Percentiles rank a stretch among this genome's conserved stretches.
phyloP scores from a whole-genome alignment of 2,888 invertebrate genomes.

The Pristionchus mayeri region DNA sequence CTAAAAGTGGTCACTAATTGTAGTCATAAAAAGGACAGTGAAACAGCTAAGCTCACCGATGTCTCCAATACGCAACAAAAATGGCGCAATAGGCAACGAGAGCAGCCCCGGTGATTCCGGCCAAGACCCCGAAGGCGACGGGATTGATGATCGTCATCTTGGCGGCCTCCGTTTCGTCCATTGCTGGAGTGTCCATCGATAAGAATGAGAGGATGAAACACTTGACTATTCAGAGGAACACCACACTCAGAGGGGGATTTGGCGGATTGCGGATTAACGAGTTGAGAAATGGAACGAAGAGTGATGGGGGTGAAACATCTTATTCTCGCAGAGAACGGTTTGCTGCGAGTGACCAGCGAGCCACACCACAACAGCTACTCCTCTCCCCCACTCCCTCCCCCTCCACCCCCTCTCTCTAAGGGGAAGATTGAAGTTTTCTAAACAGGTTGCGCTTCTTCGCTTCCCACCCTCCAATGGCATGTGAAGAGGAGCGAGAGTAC shows the following conservation, averaged over 20 bases:
- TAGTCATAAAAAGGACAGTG: too few species aligned
- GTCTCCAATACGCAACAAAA: conserved; percentile 8
- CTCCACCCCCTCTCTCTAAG: neutral
- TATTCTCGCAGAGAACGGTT: neutral
- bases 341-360: neutral
- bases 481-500: neutral
- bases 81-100: neutral
- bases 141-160: conserved; percentile 11
- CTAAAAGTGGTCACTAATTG: neutral
- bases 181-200: neutral
- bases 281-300: neutral
- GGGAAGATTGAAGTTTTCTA: conserved; percentile 3
- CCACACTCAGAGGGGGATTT: neutral
- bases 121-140: neutral
- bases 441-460: conserved; percentile 1
- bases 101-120: neutral
- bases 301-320: neutral
- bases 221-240: too few species aligned
- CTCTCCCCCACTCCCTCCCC: too few species aligned
- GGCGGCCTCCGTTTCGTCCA: conserved; percentile 13
- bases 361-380: neutral
- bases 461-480: conserved; percentile 12
- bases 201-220: neutral
- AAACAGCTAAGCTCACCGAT: neutral
- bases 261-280: conserved; percentile 20